A percentile compares a stretch with the other conserved stretches of the same genome.
These are phyloP conservation scores for Chiroxiphia lanceolata DNA, from an alignment of 2,797 vertebrate genomes.

Conservation along the genomic window DNA sequence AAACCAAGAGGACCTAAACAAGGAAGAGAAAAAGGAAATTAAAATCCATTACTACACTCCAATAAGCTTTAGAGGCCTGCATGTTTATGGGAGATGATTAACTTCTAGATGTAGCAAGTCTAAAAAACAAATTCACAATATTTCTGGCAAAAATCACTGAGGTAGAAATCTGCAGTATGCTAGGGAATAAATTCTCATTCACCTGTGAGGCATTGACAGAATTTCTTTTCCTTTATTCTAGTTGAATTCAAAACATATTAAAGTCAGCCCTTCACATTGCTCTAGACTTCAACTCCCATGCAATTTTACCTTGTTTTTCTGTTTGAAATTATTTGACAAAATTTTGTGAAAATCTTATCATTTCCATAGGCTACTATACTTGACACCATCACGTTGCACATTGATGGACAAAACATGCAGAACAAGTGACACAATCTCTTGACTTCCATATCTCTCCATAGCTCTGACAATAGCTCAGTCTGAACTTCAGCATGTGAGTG, in stretches of 20 bases:
- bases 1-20: neutral
- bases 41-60: neutral
- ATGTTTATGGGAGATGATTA: neutral
- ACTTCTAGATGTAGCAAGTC: neutral
- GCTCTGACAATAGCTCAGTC: neutral
- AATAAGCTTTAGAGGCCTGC: neutral
- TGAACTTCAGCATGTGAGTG: neutral
- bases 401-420: neutral
- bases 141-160: neutral
- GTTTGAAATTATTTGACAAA: neutral
- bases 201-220: neutral
- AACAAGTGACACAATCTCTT: neutral
- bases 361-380: neutral
- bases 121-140: neutral
- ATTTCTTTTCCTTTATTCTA: neutral
- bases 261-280: neutral
- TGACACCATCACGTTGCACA: neutral
- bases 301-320: neutral
- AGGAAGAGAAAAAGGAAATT: neutral
- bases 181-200: neutral
- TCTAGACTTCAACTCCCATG: neutral
- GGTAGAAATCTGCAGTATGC: neutral
- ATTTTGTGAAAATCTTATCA: neutral
- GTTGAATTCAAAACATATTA: neutral
- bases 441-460: neutral